phyloP scores from a whole-genome alignment of 2,113 vertebrate genomes.

The Zosterops hypoxanthus region DNA sequence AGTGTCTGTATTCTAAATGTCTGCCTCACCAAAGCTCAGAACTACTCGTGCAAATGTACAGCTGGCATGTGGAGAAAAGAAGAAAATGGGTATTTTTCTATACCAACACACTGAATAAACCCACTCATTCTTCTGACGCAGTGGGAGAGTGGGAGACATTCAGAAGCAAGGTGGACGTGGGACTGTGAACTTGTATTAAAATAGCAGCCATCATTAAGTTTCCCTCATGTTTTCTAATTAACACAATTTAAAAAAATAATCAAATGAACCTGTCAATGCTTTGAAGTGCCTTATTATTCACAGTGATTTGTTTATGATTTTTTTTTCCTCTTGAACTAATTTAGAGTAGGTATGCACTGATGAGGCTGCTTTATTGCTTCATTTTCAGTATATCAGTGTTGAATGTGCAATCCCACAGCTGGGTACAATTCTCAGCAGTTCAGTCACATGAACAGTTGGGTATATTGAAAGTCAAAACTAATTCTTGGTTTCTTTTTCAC shows the following conservation, averaged over 20 bases:
- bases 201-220: not conserved
- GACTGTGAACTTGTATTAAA: not conserved
- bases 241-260: not conserved
- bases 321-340: not conserved
- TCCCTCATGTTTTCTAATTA: constrained; percentile 35
- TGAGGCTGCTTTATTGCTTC: not conserved
- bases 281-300: constrained; percentile 13
- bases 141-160: not conserved
- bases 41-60: not conserved
- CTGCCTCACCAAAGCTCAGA: not conserved
- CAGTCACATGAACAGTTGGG: not conserved
- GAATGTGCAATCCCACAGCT: not conserved
- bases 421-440: not conserved
- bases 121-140: not conserved
- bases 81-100: constrained; percentile 24
- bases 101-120: not conserved
- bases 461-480: not conserved
- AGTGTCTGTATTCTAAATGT: not conserved
- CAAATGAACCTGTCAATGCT: not conserved
- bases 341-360: not conserved
- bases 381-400: not conserved
- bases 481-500: not conserved
- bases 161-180: not conserved
- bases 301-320: not conserved
- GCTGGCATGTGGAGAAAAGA: not conserved